A percentile compares a stretch with the other conserved stretches of the same genome.
These are phyloP conservation scores for Odontocerum albicorne DNA, from an alignment of 2,888 invertebrate species.

Conservation along the genomic window DNA sequence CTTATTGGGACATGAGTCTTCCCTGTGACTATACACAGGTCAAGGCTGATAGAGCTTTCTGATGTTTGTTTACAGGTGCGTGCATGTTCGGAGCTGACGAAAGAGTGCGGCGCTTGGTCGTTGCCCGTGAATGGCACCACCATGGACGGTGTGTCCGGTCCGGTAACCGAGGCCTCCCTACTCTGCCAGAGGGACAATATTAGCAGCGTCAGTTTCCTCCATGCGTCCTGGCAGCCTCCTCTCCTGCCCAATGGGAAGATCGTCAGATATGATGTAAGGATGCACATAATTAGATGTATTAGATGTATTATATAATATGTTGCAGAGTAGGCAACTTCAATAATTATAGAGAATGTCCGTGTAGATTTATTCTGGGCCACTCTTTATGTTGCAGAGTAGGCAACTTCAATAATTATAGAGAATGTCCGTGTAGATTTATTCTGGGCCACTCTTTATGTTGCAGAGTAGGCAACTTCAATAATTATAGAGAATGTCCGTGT, in stretches of 20 bases:
- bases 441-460: no score
- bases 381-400: no score
- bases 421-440: no score
- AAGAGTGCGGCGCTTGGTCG: slow-evolving; percentile 78
- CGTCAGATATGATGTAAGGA: slow-evolving; percentile 70
- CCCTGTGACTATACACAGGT: not conserved
- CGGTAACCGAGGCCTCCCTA: slow-evolving; percentile 52
- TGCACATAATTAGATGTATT: no score
- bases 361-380: no score
- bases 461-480: no score
- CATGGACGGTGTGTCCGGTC: slow-evolving; percentile 77
- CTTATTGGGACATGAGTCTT: not conserved
- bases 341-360: no score
- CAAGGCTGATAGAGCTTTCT: not conserved
- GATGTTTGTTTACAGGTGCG: slow-evolving; percentile 55
- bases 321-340: no score
- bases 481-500: no score
- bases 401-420: no score
- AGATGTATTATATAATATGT: no score
- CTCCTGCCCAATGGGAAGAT: slow-evolving; percentile 76
- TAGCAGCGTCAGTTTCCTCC: slow-evolving; percentile 57
- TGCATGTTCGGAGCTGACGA: slow-evolving; percentile 79
- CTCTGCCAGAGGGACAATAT: slow-evolving; percentile 33
- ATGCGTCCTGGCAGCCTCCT: slow-evolving; percentile 75
- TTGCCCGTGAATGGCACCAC: slow-evolving; percentile 77